Percentiles rank a stretch among this genome's conserved stretches.
phyloP scores from a whole-genome alignment of 1,140 invertebrate genomes.

The Choristoneura fumiferana region DNA sequence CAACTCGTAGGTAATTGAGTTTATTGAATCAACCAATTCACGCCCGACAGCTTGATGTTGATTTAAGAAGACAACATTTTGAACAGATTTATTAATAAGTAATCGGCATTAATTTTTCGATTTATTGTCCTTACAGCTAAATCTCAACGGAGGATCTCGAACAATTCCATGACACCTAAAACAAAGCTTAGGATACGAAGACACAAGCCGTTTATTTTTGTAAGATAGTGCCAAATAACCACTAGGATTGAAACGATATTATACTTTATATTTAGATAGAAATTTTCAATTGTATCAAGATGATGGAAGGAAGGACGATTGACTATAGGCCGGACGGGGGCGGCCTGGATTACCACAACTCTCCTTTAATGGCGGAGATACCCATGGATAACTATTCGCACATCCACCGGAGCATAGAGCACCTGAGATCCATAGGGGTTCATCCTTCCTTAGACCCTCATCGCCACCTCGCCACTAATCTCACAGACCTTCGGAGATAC shows the following conservation, averaged over 20 bases:
- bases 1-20: conserved; percentile 11
- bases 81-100: conserved; percentile 24
- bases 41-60: background rate
- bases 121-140: conserved; percentile 52
- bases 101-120: conserved; percentile 13
- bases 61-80: conserved; percentile 45
- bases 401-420: conserved; percentile 84
- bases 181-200: conserved; percentile 44
- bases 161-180: conserved; percentile 70
- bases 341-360: conserved; percentile 81
- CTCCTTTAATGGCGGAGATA: conserved; percentile 81
- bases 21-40: conserved; percentile 12
- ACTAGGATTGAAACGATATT: conserved; percentile 23
- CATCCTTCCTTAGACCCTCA: conserved; percentile 77
- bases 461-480: conserved; percentile 69
- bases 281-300: conserved; percentile 56
- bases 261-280: conserved; percentile 68
- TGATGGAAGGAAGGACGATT: conserved; percentile 81
- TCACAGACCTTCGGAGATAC: conserved; percentile 76
- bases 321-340: conserved; percentile 79
- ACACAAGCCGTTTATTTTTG: conserved; percentile 63
- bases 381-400: conserved; percentile 81
- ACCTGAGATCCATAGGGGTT: conserved; percentile 81
- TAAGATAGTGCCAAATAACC: conserved; percentile 72
- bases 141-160: conserved; percentile 69